Conservation (phyloP, 2,797 vertebrate genomes). For the Podarcis lilfordi region DNA sequence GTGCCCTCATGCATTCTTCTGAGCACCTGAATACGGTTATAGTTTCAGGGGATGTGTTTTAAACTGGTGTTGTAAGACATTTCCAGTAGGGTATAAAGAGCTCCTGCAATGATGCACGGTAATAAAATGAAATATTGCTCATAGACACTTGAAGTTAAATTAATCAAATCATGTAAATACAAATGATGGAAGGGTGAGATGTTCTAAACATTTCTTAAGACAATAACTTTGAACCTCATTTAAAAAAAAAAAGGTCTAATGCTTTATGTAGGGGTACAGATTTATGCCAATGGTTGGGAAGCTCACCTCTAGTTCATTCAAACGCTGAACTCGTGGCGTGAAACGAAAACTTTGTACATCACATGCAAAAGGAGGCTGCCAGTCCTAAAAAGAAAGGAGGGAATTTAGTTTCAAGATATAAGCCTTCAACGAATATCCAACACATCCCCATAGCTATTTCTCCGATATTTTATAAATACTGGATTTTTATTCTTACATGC, state of each 20-base stretch:
- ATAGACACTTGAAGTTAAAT: slow-evolving; percentile 29
- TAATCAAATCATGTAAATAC: slow-evolving; percentile 31
- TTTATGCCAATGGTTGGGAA: background rate
- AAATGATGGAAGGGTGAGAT: slow-evolving; percentile 31
- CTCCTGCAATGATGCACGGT: slow-evolving; percentile 45
- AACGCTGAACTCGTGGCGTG: slow-evolving; percentile 93
- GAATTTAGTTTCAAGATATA: slow-evolving; percentile 34
- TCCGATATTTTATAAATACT: background rate
- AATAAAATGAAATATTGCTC: slow-evolving; percentile 48
- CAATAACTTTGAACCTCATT: background rate
- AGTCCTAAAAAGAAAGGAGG: slow-evolving; percentile 83
- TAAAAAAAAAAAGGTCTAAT: background rate
- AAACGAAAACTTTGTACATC: slow-evolving; percentile 97
- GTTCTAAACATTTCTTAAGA: slow-evolving; percentile 25
- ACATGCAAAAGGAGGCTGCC: slow-evolving; percentile 98
- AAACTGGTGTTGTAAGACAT: slow-evolving; percentile 18
- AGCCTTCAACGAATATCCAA: background rate
- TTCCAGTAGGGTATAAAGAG: slow-evolving; percentile 50
- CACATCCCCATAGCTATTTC: slow-evolving; percentile 1
- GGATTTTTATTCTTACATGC: background rate
- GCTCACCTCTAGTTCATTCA: slow-evolving; percentile 97
- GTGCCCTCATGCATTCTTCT: too few species aligned
- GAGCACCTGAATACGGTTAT: background rate
- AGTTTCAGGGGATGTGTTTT: background rate
- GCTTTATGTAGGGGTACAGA: slow-evolving; percentile 41